Percentiles rank a stretch among this genome's conserved stretches.
Conservation (phyloP, 2,888 invertebrate species). For the Caenorhabditis drosophilae region DNA sequence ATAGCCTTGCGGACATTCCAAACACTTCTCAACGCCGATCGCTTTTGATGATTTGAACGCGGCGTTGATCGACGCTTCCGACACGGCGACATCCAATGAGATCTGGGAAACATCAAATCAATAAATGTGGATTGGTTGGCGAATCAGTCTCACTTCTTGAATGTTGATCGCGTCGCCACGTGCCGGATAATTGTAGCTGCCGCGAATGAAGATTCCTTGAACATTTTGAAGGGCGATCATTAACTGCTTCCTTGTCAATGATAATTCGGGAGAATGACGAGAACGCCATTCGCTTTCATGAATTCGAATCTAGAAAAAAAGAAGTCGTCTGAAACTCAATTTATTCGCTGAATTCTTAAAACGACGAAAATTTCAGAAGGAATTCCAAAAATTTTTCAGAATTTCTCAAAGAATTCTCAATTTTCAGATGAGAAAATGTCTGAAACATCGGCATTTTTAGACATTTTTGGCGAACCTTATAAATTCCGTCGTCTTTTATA, state of each 20-base stretch:
- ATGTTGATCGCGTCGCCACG: conserved; percentile 58
- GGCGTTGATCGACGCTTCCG: conserved; percentile 64
- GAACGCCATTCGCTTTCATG: conserved; percentile 77
- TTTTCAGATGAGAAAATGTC: too few species aligned
- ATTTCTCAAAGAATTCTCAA: too few species aligned
- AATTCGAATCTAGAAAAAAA: too few species aligned
- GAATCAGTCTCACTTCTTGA: conserved; percentile 53
- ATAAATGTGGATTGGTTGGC: too few species aligned
- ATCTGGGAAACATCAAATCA: too few species aligned
- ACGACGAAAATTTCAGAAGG: too few species aligned
- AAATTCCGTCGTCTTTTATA: conserved; percentile 70
- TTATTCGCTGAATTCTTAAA: too few species aligned
- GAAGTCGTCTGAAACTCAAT: conserved; percentile 21
- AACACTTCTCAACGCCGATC: conserved; percentile 59
- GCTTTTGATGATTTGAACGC: conserved; percentile 25
- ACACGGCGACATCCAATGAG: conserved; percentile 81
- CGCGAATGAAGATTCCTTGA: conserved; percentile 71
- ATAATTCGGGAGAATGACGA: conserved; percentile 73
- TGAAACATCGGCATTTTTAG: too few species aligned
- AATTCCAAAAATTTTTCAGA: too few species aligned
- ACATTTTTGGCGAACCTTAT: too few species aligned
- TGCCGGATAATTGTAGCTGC: conserved; percentile 58
- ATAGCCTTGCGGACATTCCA: conserved; percentile 64
- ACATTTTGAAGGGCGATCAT: conserved; percentile 92
- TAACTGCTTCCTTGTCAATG: conserved; percentile 79